Evolutionary conservation across 37 sponge, comb jelly and placozoan genomes (phyloP).

Genomic region (Oopsacas minuta): DNA sequence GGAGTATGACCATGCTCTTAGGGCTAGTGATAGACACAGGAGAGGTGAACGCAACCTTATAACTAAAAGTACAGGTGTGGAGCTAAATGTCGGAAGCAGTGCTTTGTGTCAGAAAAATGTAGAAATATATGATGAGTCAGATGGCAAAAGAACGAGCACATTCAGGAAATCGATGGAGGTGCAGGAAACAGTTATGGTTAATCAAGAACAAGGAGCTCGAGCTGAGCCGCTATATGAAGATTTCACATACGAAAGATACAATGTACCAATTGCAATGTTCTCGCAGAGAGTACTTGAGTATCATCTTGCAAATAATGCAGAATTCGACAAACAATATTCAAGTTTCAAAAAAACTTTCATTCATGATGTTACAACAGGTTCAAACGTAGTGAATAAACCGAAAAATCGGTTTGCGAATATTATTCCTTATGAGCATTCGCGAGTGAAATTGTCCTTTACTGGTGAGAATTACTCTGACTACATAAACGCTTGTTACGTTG

Average conservation of each 20-base stretch:
- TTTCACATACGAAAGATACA: not conserved
- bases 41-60: too few species aligned
- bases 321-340: conserved; percentile 12
- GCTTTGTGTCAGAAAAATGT: too few species aligned
- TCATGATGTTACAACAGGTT: conserved; percentile 11
- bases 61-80: not conserved
- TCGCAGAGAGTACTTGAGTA: not conserved
- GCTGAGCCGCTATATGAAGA: not conserved
- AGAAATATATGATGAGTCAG: not conserved
- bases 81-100: not conserved
- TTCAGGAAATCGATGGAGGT: not conserved
- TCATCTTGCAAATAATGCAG: conserved; percentile 11
- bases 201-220: not conserved
- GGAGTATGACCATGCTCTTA: not conserved
- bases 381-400: not conserved
- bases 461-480: not conserved
- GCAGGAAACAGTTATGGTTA: not conserved
- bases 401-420: not conserved
- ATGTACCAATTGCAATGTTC: not conserved
- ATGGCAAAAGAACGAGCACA: not conserved
- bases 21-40: not conserved
- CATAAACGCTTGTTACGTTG: conserved; percentile 1
- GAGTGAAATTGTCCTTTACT: not conserved
- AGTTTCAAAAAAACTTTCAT: not conserved
- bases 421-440: not conserved